These are phyloP conservation scores for Unio delphinus DNA, from an alignment of 2,888 invertebrate species.

Conservation along the genomic window DNA sequence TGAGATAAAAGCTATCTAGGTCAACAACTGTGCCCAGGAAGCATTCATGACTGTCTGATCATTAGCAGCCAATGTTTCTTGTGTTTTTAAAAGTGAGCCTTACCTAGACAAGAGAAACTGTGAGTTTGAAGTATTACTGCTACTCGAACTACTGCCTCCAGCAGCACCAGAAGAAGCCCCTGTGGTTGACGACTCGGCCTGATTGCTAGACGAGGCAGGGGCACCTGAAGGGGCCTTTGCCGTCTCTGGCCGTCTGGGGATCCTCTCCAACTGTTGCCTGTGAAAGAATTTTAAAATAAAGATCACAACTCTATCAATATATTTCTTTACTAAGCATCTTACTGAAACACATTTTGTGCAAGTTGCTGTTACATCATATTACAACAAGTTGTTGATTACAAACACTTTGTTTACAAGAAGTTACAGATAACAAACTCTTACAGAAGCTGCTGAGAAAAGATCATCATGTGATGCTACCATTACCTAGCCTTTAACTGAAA, in stretches of 20 bases:
- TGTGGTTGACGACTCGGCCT: slow-evolving; percentile 21
- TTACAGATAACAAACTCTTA: too few species aligned
- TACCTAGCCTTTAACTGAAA: too few species aligned
- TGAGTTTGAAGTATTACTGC: slow-evolving; percentile 63
- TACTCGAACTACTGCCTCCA: slow-evolving; percentile 22
- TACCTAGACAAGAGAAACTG: slow-evolving; percentile 74
- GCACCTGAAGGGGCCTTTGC: slow-evolving; percentile 71
- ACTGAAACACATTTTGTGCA: too few species aligned
- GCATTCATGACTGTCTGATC: too few species aligned
- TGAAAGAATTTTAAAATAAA: slow-evolving; percentile 18
- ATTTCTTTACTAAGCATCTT: too few species aligned
- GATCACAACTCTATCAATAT: neutral
- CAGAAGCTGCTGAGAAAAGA: too few species aligned
- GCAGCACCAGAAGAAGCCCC: slow-evolving; percentile 6
- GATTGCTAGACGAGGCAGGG: slow-evolving; percentile 33
- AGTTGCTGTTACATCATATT: too few species aligned
- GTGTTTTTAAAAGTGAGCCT: slow-evolving; percentile 15
- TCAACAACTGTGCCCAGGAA: too few species aligned
- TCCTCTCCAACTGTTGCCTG: slow-evolving; percentile 89
- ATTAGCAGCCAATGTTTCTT: too few species aligned
- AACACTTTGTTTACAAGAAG: too few species aligned
- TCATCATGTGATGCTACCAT: too few species aligned
- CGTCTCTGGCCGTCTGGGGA: slow-evolving; percentile 85
- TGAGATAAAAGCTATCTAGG: neutral
- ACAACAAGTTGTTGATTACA: too few species aligned